These are phyloP conservation scores for Tetranychus truncatus DNA, from an alignment of 2,888 invertebrate genomes.

Conservation along the genomic window DNA sequence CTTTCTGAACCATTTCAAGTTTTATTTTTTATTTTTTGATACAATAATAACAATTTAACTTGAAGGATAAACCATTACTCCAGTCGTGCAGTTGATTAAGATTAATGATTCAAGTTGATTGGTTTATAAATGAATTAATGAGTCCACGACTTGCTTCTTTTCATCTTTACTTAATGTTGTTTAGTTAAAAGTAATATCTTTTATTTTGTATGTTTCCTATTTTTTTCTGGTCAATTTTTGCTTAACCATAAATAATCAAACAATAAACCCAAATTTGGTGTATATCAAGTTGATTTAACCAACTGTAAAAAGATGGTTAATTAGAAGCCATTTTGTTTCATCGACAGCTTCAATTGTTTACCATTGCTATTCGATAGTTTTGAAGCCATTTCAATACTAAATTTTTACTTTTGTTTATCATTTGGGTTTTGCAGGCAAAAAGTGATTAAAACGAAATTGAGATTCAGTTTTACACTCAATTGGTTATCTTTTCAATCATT, in stretches of 20 bases:
- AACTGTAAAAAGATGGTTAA: background rate
- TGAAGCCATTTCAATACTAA: background rate
- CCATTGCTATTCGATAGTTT: background rate
- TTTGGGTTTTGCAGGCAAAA: too few relatives aligned
- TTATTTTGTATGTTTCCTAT: background rate
- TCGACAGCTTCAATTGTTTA: background rate
- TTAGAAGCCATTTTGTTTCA: background rate
- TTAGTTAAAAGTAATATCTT: background rate
- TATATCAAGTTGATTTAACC: background rate
- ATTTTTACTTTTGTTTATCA: background rate
- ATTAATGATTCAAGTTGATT: background rate
- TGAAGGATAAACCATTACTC: slow-evolving; percentile 1
- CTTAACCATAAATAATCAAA: background rate
- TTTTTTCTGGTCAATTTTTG: background rate
- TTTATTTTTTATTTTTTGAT: background rate
- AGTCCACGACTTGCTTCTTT: background rate
- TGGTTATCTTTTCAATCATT: too few relatives aligned
- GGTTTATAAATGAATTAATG: background rate
- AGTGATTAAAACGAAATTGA: too few relatives aligned
- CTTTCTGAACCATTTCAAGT: background rate
- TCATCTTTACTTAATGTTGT: too few relatives aligned
- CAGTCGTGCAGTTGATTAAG: slow-evolving; percentile 1
- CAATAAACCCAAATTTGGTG: background rate
- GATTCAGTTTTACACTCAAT: too few relatives aligned
- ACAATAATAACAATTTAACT: slow-evolving; percentile 1